These are phyloP conservation scores for Drosophila watanabei DNA, from an alignment of 1,140 invertebrate genomes.

Conservation along the genomic window DNA sequence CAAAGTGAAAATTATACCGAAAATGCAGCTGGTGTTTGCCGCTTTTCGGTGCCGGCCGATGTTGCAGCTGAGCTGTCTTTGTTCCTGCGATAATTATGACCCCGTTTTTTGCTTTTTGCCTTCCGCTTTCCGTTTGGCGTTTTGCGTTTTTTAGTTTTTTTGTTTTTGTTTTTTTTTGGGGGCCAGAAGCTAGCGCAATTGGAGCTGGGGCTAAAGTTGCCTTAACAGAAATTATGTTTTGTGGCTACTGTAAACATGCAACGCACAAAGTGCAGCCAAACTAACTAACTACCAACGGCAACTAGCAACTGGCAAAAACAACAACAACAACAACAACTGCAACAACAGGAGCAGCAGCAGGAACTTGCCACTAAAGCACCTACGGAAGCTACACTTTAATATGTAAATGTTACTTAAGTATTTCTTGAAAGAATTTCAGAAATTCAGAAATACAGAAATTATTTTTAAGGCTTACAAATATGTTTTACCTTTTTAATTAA, in stretches of 20 bases:
- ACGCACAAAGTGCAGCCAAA: slow-evolving; percentile 65
- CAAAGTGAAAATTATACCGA: slow-evolving; percentile 59
- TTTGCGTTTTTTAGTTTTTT: slow-evolving; percentile 4
- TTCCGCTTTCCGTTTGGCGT: slow-evolving; percentile 5
- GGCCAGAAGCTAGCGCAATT: slow-evolving; percentile 37
- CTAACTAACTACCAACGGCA: slow-evolving; percentile 57
- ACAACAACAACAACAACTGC: not conserved
- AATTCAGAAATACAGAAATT: not conserved
- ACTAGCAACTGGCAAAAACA: slow-evolving; percentile 19
- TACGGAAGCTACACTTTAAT: not conserved
- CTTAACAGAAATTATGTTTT: slow-evolving; percentile 83
- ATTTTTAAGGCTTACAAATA: not conserved
- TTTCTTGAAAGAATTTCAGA: not conserved
- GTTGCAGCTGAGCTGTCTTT: slow-evolving; percentile 31
- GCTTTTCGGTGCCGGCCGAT: slow-evolving; percentile 4
- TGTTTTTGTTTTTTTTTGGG: not conserved
- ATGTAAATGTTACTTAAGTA: too few relatives aligned
- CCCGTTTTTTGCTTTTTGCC: slow-evolving; percentile 24
- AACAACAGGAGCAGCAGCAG: not conserved
- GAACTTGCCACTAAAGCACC: slow-evolving; percentile 2
- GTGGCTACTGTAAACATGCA: slow-evolving; percentile 81
- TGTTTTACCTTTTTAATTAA: not conserved
- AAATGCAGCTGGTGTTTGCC: slow-evolving; percentile 22
- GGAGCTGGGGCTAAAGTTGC: slow-evolving; percentile 58
- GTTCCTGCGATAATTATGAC: slow-evolving; percentile 69